phyloP scores from a whole-genome alignment of 2,113 vertebrate species.

The Alectura lathami region DNA sequence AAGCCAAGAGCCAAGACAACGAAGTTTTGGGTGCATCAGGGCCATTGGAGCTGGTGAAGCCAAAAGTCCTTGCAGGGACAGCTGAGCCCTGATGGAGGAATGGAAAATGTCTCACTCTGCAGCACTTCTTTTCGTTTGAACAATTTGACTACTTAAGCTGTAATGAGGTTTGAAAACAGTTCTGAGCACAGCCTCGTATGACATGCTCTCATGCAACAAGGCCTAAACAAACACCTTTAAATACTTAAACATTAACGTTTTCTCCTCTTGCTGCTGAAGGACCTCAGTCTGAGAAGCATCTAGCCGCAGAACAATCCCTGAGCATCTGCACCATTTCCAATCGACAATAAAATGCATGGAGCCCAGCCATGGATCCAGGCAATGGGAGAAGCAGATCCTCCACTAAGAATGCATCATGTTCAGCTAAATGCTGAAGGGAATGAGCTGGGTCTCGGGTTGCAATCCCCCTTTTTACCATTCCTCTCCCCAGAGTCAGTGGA shows the following conservation, averaged over 20 bases:
- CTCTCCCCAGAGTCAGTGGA: not conserved
- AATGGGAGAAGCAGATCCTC: not conserved
- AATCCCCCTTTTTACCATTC: not conserved
- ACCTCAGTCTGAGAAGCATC: not conserved
- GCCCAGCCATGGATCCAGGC: not conserved
- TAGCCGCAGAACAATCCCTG: not conserved
- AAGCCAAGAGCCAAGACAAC: not conserved
- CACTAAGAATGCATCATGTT: not conserved
- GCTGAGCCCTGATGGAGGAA: not conserved
- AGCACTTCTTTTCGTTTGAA: not conserved
- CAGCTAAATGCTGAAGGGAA: not conserved
- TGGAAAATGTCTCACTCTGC: not conserved
- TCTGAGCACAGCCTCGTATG: not conserved
- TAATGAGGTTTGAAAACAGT: not conserved
- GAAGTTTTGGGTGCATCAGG: not conserved
- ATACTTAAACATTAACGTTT: not conserved
- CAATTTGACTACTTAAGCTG: not conserved
- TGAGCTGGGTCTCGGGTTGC: accelerated
- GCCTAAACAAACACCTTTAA: not conserved
- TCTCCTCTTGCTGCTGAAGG: not conserved
- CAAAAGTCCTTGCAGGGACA: not conserved
- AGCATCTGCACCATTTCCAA: not conserved
- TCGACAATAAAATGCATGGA: not conserved
- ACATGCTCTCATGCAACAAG: not conserved
- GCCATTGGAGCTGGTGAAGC: not conserved